Base-by-base conservation (phyloP, 2,113 vertebrate genomes). In the Nibea albiflora region DNA sequence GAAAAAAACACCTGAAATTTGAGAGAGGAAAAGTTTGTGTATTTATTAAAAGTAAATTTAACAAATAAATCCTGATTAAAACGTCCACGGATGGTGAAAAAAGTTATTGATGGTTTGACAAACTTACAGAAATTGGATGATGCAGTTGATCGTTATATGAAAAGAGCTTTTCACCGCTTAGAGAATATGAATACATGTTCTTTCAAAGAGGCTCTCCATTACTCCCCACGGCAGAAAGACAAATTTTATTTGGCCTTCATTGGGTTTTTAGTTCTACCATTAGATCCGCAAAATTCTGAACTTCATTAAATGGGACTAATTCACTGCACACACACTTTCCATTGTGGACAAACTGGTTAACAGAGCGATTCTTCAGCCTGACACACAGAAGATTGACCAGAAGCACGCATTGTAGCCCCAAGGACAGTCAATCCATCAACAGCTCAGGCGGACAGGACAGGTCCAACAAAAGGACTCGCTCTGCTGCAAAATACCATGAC, bases 401-500 rank as follows among this genome's bases (percentile, higher is more conserved):
- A 82, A 76, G 24, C 39, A 49, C 69, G 42, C 44, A 31, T 61
- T 79, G 75, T 74, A 26, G 66, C 82, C 73, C 63, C 0, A 22
- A 75, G 85, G 86, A 84, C 83, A 83, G 77, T 50, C 67, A 4
- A 73, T 89, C 80, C 67, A 83, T 87, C 90, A 78, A 0, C 67
- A 17, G 72, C 72, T 61, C 65, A 20, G 76, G 76, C 63, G 17
- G 81, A 85, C 62, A 71, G 76, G 81, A 54, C 72, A 88, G 50
- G 79, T 68, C 83, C 4, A 20, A 89, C 50, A 82, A 89, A 87
- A 61, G 0, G 62, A 71, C 63, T 35, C 12, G 1, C 46, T 64
- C 66, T 39, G 64, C 63, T 64, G n/a, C 80, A 64, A 66, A 77
- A 67, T 0, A 69, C 65, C 4, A 47, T 3, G 2, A 65, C 42